These are phyloP conservation scores for Parus major DNA, from an alignment of 2,113 vertebrate genomes.

Conservation along the genomic window DNA sequence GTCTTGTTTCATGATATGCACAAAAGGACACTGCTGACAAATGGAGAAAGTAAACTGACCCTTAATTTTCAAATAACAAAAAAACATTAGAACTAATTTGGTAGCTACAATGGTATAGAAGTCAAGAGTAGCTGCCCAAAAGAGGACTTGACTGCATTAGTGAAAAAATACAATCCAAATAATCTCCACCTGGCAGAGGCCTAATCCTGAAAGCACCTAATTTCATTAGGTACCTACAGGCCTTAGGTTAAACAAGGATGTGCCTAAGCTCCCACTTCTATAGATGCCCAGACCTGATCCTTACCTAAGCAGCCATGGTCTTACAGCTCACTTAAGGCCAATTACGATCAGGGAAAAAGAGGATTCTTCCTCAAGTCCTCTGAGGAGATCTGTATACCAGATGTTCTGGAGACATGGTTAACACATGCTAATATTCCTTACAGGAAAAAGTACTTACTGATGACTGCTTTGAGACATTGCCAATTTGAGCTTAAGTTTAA, in stretches of 20 bases:
- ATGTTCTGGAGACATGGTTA: slow-evolving; percentile 8
- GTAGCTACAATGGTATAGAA: neutral
- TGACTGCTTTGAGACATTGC: neutral
- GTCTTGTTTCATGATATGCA: neutral
- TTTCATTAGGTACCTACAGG: slow-evolving; percentile 30
- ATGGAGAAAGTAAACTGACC: neutral
- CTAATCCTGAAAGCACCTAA: slow-evolving; percentile 18
- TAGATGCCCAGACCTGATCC: neutral
- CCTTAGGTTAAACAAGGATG: slow-evolving; percentile 20
- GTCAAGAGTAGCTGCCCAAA: neutral
- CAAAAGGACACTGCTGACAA: neutral
- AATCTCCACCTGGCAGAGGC: neutral
- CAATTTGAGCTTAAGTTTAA: slow-evolving; percentile 5
- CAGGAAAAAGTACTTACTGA: neutral
- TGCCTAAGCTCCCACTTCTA: neutral
- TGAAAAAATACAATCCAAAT: neutral
- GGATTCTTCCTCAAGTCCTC: slow-evolving; percentile 17
- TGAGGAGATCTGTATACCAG: neutral
- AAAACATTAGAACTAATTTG: neutral
- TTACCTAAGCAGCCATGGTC: slow-evolving; percentile 2
- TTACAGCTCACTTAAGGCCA: slow-evolving; percentile 45
- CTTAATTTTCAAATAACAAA: neutral
- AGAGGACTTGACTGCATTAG: neutral
- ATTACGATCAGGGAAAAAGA: slow-evolving; percentile 38
- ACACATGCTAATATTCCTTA: neutral